Percentiles rank a stretch among this genome's conserved stretches.
These are phyloP conservation scores for Cochlearius cochlearius DNA, from an alignment of 2,113 vertebrate species.

Conservation along the genomic window DNA sequence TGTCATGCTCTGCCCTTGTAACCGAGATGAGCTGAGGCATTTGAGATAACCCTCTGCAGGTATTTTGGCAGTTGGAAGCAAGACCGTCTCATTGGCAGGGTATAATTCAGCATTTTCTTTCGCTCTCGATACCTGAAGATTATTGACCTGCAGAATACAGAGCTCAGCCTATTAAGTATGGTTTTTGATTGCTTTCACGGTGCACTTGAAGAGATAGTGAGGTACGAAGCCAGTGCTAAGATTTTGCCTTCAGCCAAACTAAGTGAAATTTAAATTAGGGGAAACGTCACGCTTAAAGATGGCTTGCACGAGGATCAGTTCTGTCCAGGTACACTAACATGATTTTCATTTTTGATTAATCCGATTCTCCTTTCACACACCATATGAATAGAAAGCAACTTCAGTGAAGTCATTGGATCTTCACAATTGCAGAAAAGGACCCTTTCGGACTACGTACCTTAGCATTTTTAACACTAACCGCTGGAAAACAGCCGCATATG, in stretches of 20 bases:
- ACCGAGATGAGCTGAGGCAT: neutral
- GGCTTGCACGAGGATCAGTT: neutral
- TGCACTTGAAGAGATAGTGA: neutral
- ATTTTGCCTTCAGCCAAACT: neutral
- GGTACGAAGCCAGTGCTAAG: neutral
- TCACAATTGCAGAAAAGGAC: neutral
- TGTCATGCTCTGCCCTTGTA: constrained; percentile 32
- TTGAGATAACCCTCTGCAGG: constrained; percentile 5
- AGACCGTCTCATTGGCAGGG: neutral
- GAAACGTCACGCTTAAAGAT: neutral
- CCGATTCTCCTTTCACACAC: neutral
- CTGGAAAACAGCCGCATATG: neutral
- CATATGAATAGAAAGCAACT: neutral
- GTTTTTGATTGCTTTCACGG: neutral
- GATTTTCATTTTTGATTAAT: neutral
- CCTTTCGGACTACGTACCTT: neutral
- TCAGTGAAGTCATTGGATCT: neutral
- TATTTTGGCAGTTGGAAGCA: neutral
- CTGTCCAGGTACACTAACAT: neutral
- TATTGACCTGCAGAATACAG: neutral
- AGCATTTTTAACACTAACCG: neutral
- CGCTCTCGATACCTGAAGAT: neutral
- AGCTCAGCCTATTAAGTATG: neutral
- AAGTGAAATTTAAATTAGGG: neutral
- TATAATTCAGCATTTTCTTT: constrained; percentile 36